phyloP scores from a whole-genome alignment of 2,888 invertebrate genomes.

The Nemoura dubitans region DNA sequence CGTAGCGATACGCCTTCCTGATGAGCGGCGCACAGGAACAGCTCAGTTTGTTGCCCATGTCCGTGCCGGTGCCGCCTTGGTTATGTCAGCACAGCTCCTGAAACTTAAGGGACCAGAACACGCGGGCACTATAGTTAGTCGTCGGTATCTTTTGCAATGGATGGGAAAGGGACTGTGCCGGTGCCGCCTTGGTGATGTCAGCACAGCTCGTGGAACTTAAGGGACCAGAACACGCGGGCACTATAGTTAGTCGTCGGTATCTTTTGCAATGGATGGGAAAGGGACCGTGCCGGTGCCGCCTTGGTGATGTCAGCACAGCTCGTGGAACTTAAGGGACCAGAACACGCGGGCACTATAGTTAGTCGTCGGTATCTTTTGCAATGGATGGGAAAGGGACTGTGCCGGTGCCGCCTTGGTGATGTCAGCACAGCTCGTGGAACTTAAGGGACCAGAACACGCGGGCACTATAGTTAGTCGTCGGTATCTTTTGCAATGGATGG shows the following conservation, averaged over 20 bases:
- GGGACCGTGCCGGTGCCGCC: constrained; percentile 44
- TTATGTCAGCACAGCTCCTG: constrained; percentile 49
- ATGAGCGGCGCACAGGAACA: constrained; percentile 97
- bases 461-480: constrained; percentile 62
- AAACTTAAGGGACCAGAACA: constrained; percentile 35
- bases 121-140: constrained; percentile 62
- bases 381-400: too few species aligned
- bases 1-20: constrained; percentile 95
- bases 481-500: too few species aligned
- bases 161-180: too few species aligned
- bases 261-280: too few species aligned
- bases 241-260: constrained; percentile 64
- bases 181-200: constrained; percentile 47
- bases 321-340: constrained; percentile 38
- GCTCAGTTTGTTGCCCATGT: constrained; percentile 96
- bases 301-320: constrained; percentile 49
- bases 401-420: constrained; percentile 44
- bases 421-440: constrained; percentile 49
- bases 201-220: constrained; percentile 47
- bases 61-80: constrained; percentile 44
- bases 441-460: constrained; percentile 22
- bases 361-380: too few species aligned
- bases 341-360: constrained; percentile 62
- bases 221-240: neutral
- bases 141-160: too few species aligned